phyloP scores from a whole-genome alignment of 2,888 invertebrate genomes.

The Melipona beecheii region DNA sequence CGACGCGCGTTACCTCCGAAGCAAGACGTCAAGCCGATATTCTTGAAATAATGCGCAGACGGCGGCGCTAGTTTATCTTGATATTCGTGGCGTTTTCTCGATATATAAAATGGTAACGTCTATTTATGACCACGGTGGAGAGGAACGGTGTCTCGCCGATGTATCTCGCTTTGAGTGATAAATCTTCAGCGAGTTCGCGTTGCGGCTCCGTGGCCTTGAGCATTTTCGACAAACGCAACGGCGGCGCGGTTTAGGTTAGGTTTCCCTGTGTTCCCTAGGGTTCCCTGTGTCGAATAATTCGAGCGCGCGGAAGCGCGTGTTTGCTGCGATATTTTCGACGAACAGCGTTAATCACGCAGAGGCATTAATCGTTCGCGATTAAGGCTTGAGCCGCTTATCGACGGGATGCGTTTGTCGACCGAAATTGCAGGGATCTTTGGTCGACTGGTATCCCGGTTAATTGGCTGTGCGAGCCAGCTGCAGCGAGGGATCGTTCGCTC shows the following conservation, averaged over 20 bases:
- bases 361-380: neutral
- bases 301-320: neutral
- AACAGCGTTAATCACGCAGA: neutral
- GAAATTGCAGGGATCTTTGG: neutral
- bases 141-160: neutral
- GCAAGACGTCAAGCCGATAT: constrained; percentile 31
- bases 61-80: constrained; percentile 35
- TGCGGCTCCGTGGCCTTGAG: neutral
- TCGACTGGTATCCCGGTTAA: constrained; percentile 6
- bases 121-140: neutral
- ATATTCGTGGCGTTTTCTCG: constrained; percentile 52
- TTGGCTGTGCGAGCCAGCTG: neutral
- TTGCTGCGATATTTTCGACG: neutral
- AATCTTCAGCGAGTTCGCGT: constrained; percentile 39
- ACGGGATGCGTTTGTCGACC: neutral
- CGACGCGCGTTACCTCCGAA: constrained; percentile 8
- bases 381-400: neutral
- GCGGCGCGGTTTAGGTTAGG: neutral
- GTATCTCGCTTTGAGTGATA: constrained; percentile 32
- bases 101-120: constrained; percentile 45
- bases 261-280: neutral
- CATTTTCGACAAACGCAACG: neutral
- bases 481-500: neutral
- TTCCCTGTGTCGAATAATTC: neutral
- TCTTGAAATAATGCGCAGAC: constrained; percentile 36